phyloP scores from a whole-genome alignment of 37 sponge, comb jelly and placozoan genomes.

The Oopsacas minuta region DNA sequence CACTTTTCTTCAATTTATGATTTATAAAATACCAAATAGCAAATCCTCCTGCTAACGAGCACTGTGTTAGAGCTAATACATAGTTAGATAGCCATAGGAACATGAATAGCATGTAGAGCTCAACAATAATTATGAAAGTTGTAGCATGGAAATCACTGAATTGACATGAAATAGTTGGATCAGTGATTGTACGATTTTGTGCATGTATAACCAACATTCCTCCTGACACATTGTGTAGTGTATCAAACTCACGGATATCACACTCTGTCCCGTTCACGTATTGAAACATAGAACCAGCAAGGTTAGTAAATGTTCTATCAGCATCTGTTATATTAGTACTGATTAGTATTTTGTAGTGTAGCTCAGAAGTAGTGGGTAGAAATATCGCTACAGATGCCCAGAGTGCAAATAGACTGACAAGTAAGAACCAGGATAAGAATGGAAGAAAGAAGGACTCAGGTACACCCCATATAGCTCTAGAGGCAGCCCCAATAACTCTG shows the following conservation, averaged over 20 bases:
- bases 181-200: background rate
- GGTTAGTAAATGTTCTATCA: background rate
- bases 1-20: background rate
- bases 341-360: background rate
- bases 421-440: background rate
- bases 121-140: background rate
- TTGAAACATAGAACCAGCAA: background rate
- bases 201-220: background rate
- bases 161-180: slow-evolving; percentile 6
- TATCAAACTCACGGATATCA: background rate
- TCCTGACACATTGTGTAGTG: background rate
- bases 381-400: background rate
- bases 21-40: background rate
- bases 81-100: slow-evolving; percentile 17
- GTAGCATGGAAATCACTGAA: background rate
- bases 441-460: slow-evolving; percentile 9
- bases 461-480: background rate
- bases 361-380: background rate
- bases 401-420: background rate
- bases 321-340: background rate
- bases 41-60: background rate
- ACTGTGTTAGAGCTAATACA: background rate
- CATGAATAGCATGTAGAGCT: slow-evolving; percentile 1
- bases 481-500: background rate
- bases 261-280: background rate